Evolutionary conservation across 2,113 vertebrate genomes (phyloP).

Genomic region (Cyanistes caeruleus): DNA sequence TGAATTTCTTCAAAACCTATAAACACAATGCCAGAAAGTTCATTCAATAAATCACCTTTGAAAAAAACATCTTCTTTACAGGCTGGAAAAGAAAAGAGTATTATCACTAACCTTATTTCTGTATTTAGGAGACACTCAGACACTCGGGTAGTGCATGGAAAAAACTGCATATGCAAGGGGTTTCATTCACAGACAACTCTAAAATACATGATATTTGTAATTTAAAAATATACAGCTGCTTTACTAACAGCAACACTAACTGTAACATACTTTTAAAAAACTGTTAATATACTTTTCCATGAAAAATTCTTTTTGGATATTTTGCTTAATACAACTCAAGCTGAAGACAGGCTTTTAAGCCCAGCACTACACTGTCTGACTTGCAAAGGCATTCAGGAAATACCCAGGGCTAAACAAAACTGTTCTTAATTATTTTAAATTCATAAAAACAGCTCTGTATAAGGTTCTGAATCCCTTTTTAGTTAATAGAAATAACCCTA

Average conservation of each 20-base stretch:
- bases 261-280: background rate
- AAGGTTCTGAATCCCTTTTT: slow-evolving; percentile 23
- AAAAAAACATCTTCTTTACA: background rate
- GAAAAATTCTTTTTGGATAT: background rate
- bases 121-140: background rate
- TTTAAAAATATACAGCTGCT: background rate
- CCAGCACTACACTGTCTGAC: background rate
- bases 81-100: background rate
- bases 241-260: background rate
- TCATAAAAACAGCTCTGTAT: slow-evolving; percentile 26
- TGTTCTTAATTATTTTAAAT: slow-evolving; percentile 57
- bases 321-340: background rate
- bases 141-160: background rate
- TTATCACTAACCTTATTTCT: background rate
- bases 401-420: slow-evolving; percentile 51
- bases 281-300: background rate
- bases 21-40: background rate
- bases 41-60: background rate
- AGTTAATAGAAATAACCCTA: slow-evolving; percentile 34
- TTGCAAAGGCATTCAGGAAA: slow-evolving; percentile 42
- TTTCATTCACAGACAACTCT: background rate
- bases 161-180: background rate
- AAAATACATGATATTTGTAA: background rate
- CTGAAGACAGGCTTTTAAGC: slow-evolving; percentile 7
- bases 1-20: background rate